Evolutionary conservation across 2,797 vertebrate species (phyloP), one percentile per base, ranked within the genome.

Genomic region (Huso huso): DNA sequence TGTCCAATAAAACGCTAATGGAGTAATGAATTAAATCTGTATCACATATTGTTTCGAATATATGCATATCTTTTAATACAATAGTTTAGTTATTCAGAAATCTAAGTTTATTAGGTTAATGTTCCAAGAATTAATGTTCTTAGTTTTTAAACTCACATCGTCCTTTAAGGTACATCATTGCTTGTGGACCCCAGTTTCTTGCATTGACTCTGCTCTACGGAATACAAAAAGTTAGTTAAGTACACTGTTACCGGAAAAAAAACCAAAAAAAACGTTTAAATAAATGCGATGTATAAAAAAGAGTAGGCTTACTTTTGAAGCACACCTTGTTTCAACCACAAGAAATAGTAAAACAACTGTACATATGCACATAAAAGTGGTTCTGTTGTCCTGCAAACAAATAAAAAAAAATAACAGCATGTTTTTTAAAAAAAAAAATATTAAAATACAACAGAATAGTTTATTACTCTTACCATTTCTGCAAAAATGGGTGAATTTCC

Each of bases 151-250:
- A 37, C 37, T 37, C 37, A 90, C 88, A 82, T 78, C 88, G 89
- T 59, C 89, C 88, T 77, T 89, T 89, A 59, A 90, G 68, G 71
- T 90, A 89, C 80, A 90, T 86, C 89, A 88, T 90, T 69, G 89
- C 89, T 79, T 90, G 89, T 64, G 88, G 89, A 52, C 88, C 81
- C 89, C 89, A 90, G 80, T 85, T 86, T 70, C 86, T 61, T 23
- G 67, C 51, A 66, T 86, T 82, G 48, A 84, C 74, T 74, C 85
- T 66, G 5, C 57, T 72, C 77, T 81, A 73, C 13, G 67, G 48
- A 65, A 62, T 55, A 48, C 1, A 69, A 6, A 69, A 51, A 49
- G n/a, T 37, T 2, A 61, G 11, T 57, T 59, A 23, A 18, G 10
- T 52, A 23, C 2, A 4, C 2, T 10, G 48, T 12, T 6, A 37